Evolutionary conservation across 35 echinoderm and acorn worm genomes (phyloP).

Genomic region (Ophiothrix spiculata): DNA sequence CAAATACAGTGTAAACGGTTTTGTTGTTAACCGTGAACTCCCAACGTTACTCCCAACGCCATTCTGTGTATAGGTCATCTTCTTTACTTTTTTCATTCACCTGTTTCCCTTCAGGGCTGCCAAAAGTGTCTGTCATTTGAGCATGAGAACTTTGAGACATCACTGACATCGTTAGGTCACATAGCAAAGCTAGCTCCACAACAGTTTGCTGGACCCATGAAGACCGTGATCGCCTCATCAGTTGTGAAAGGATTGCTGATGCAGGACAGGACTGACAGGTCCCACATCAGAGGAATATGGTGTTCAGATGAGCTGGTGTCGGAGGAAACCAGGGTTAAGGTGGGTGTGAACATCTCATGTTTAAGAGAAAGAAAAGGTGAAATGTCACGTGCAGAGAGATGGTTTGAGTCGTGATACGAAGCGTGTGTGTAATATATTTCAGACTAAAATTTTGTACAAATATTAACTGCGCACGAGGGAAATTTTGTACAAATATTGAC

Average conservation of each 20-base stretch:
- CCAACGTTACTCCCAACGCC: no score
- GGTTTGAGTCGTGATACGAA: no score
- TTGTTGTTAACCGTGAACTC: no score
- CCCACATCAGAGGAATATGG: constrained; percentile 81
- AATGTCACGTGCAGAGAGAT: no score
- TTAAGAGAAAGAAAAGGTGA: no score
- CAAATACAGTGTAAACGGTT: no score
- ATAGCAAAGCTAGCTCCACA: constrained; percentile 64
- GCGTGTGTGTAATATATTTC: no score
- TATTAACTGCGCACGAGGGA: no score
- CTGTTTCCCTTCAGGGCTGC: constrained; percentile 44
- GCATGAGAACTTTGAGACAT: constrained; percentile 69
- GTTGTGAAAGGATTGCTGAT: constrained; percentile 96
- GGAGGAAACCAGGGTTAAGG: constrained; percentile 83
- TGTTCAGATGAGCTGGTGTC: constrained; percentile 78
- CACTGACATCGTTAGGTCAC: constrained; percentile 70
- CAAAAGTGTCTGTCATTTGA: constrained; percentile 69
- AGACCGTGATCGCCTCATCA: constrained; percentile 67
- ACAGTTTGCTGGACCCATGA: constrained; percentile 74
- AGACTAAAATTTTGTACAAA: no score
- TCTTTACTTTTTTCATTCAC: background rate
- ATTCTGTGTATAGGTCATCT: no score
- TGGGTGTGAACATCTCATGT: constrained; percentile 5
- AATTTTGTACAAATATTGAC: no score
- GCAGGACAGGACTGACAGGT: constrained; percentile 74